Conservation (phyloP, 2,888 invertebrate genomes). For the Lithophane leautieri region DNA sequence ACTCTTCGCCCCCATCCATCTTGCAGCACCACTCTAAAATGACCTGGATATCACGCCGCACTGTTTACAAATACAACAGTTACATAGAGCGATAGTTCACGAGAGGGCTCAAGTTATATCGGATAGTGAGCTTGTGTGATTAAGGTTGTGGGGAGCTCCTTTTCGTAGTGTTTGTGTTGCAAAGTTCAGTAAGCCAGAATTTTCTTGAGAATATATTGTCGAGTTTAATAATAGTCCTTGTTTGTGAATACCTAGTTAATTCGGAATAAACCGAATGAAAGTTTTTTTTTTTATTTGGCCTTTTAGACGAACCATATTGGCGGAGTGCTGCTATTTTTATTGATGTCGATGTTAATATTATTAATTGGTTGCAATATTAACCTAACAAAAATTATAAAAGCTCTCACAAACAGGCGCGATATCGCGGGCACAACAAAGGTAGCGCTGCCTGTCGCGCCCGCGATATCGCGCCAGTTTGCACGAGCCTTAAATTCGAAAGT, state of each 20-base stretch:
- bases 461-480: too few species aligned
- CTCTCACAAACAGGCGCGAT: too few species aligned
- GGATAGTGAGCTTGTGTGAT: constrained; percentile 62
- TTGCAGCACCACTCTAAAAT: constrained; percentile 55
- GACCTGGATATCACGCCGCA: constrained; percentile 55
- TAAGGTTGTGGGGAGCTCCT: constrained; percentile 50
- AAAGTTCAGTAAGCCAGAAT: constrained; percentile 37
- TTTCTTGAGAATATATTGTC: constrained; percentile 35
- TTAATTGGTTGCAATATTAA: neutral
- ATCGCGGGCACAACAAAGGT: too few species aligned
- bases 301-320: neutral
- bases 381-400: too few species aligned
- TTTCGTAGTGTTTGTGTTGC: constrained; percentile 35
- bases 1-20: constrained; percentile 56
- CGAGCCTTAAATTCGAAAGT: too few species aligned
- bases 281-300: neutral
- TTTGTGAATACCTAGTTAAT: neutral
- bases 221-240: neutral
- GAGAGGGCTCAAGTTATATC: constrained; percentile 51
- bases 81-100: constrained; percentile 51
- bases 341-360: neutral
- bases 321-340: neutral
- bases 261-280: neutral
- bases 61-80: constrained; percentile 38
- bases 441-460: too few species aligned